Percentiles rank a stretch among this genome's conserved stretches.
phyloP scores from a whole-genome alignment of 1,140 invertebrate genomes.

The Lasioglossum albipes region DNA sequence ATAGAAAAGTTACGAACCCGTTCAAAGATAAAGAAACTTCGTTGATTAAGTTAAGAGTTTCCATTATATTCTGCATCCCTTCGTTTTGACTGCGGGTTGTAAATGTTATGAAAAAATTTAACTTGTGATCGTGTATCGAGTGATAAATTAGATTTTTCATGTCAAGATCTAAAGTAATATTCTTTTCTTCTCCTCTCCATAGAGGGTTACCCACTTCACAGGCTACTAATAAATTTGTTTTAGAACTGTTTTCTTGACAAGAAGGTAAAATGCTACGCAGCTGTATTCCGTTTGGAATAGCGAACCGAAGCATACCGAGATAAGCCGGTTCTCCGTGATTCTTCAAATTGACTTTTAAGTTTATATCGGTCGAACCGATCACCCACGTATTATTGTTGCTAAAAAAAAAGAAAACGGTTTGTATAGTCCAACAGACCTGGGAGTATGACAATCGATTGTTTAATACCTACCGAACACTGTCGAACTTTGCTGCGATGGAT shows the following conservation, averaged over 20 bases:
- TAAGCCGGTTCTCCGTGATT: conserved; percentile 77
- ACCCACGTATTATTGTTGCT: conserved; percentile 68
- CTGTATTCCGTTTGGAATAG: conserved; percentile 64
- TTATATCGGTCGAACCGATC: conserved; percentile 73
- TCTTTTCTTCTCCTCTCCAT: conserved; percentile 58
- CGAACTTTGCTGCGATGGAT: conserved; percentile 54
- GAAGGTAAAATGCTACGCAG: conserved; percentile 72
- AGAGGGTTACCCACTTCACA: conserved; percentile 69
- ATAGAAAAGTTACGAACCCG: conserved; percentile 66
- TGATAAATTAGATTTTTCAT: conserved; percentile 70
- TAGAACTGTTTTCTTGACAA: conserved; percentile 67
- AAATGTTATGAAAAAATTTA: conserved; percentile 67
- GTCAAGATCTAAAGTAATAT: conserved; percentile 71
- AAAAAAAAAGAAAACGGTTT: conserved; percentile 8
- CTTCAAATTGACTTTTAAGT: conserved; percentile 65
- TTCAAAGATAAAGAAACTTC: conserved; percentile 66
- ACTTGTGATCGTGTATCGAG: conserved; percentile 34
- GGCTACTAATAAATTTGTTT: conserved; percentile 49
- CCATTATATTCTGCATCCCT: conserved; percentile 52
- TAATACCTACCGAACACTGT: conserved; percentile 45
- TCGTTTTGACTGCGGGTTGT: conserved; percentile 74
- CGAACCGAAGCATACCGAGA: conserved; percentile 64
- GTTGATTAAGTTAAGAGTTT: conserved; percentile 61
- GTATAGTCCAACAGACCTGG: neutral
- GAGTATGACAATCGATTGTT: neutral